These are phyloP conservation scores for Molossus molossus DNA, from an alignment of 2,797 vertebrate genomes.

Conservation along the genomic window DNA sequence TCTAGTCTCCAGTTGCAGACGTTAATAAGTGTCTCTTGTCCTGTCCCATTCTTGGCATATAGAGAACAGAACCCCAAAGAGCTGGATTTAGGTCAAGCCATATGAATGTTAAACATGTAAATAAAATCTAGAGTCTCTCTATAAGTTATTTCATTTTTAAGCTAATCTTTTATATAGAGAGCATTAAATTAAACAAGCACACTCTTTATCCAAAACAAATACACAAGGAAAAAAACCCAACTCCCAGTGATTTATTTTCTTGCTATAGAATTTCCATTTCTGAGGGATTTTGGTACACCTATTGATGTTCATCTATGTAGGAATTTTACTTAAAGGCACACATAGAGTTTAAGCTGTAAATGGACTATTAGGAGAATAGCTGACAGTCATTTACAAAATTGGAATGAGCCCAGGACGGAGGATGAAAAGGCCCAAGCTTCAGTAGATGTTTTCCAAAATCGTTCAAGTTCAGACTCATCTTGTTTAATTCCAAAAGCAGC, in stretches of 20 bases:
- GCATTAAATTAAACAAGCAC: constrained; percentile 18
- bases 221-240: neutral
- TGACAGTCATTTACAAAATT: constrained; percentile 57
- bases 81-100: neutral
- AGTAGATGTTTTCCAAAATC: constrained; percentile 53
- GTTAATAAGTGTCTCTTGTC: neutral
- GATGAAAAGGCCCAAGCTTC: neutral
- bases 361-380: constrained; percentile 42
- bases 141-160: neutral
- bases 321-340: constrained; percentile 21
- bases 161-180: neutral
- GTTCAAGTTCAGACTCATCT: constrained; percentile 13
- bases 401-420: constrained; percentile 33
- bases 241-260: constrained; percentile 6
- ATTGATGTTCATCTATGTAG: neutral
- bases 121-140: constrained; percentile 14
- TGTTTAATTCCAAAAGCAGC: constrained; percentile 45
- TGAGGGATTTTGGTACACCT: neutral
- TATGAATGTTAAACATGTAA: constrained; percentile 32
- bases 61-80: neutral
- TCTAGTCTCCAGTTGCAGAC: neutral
- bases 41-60: neutral
- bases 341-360: constrained; percentile 37
- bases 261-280: constrained; percentile 37
- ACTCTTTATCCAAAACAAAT: neutral